phyloP scores from a whole-genome alignment of 2,888 invertebrate species.

The Heliconius hortense region DNA sequence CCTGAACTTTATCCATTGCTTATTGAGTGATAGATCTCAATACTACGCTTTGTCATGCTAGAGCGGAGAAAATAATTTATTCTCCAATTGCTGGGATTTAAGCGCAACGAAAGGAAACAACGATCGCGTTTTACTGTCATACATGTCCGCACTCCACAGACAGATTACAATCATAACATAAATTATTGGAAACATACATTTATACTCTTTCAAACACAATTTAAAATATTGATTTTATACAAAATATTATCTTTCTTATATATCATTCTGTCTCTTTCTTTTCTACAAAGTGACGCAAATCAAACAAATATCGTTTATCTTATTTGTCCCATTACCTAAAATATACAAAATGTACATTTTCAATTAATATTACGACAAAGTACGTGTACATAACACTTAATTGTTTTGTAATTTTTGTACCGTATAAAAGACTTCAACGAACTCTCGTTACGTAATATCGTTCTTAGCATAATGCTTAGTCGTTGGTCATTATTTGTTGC shows the following conservation, averaged over 20 bases:
- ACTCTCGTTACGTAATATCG: constrained; percentile 32
- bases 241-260: not conserved
- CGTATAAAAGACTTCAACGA: constrained; percentile 66
- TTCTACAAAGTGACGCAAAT: no score
- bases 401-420: constrained; percentile 2
- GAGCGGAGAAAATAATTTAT: not conserved
- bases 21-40: not conserved
- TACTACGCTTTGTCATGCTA: not conserved
- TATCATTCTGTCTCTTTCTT: not conserved
- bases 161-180: no score
- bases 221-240: not conserved
- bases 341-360: not conserved
- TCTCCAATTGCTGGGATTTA: not conserved
- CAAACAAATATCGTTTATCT: no score
- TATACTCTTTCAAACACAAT: no score
- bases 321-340: not conserved
- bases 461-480: not conserved
- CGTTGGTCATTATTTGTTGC: not conserved
- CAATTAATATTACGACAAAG: not conserved
- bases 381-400: not conserved
- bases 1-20: not conserved
- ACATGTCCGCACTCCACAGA: not conserved
- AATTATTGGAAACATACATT: no score
- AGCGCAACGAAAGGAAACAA: not conserved
- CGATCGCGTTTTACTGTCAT: not conserved